Percentiles rank a stretch among this genome's conserved stretches.
Conservation (phyloP, 1,140 invertebrate species). For the Drosophila orena region DNA sequence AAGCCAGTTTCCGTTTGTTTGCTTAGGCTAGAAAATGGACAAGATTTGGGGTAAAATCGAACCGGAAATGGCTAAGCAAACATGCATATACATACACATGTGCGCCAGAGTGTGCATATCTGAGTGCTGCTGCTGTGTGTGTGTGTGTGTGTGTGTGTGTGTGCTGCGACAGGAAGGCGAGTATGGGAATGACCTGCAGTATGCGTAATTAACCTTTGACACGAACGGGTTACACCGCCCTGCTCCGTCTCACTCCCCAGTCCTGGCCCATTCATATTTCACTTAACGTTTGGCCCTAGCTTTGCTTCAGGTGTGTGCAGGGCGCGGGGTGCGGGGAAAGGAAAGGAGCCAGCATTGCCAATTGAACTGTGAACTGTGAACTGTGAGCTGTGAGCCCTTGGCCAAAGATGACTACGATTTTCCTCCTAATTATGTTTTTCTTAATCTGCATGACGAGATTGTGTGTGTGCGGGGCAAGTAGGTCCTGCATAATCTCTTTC, state of each 20-base stretch:
- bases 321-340: neutral
- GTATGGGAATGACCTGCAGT: constrained; percentile 63
- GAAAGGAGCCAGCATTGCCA: constrained; percentile 24
- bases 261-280: constrained; percentile 72
- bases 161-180: constrained; percentile 32
- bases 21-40: constrained; percentile 54
- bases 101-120: constrained; percentile 8
- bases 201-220: constrained; percentile 83
- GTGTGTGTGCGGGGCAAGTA: neutral
- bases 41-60: constrained; percentile 66
- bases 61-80: constrained; percentile 80
- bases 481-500: constrained; percentile 14
- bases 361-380: constrained; percentile 70
- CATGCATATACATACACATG: constrained; percentile 24
- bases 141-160: constrained; percentile 23
- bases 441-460: constrained; percentile 21
- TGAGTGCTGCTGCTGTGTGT: neutral
- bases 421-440: constrained; percentile 44
- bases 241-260: neutral
- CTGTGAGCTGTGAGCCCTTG: constrained; percentile 57
- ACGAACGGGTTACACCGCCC: constrained; percentile 34
- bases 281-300: constrained; percentile 73
- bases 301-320: constrained; percentile 55
- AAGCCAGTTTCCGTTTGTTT: constrained; percentile 58
- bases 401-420: constrained; percentile 25